Evolutionary conservation across 1,140 invertebrate species (phyloP).

Genomic region (Lepidurus packardi): DNA sequence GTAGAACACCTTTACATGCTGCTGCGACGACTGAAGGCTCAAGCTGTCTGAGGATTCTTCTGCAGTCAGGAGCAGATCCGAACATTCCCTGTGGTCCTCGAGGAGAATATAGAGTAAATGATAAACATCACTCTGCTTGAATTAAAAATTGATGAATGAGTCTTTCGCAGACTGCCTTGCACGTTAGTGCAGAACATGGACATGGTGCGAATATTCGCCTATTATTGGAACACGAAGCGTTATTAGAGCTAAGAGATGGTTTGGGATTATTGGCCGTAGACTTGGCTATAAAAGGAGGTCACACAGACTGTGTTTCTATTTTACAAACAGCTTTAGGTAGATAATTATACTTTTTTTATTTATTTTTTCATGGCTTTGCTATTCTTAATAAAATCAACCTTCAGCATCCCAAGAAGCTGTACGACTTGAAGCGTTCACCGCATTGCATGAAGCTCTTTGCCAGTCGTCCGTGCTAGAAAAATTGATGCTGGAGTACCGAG

Average conservation of each 20-base stretch:
- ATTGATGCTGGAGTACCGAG: constrained; percentile 57
- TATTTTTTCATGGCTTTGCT: constrained; percentile 31
- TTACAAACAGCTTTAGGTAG: constrained; percentile 64
- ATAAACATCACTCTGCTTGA: constrained; percentile 13
- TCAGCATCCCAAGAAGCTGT: constrained; percentile 35
- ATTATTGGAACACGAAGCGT: constrained; percentile 62
- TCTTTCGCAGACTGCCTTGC: constrained; percentile 62
- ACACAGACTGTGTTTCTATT: constrained; percentile 58
- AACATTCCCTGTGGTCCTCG: constrained; percentile 61
- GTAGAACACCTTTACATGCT: constrained; percentile 73
- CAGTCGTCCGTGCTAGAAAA: constrained; percentile 58
- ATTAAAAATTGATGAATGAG: constrained; percentile 25
- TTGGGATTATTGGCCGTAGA: constrained; percentile 64
- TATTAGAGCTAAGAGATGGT: constrained; percentile 57
- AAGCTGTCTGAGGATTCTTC: constrained; percentile 65
- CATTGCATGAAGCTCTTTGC: constrained; percentile 65
- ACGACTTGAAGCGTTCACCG: constrained; percentile 40
- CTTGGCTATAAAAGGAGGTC: constrained; percentile 65
- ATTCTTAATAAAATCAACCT: neutral
- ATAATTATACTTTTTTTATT: constrained; percentile 35
- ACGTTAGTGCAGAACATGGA: constrained; percentile 73
- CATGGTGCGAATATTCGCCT: constrained; percentile 62
- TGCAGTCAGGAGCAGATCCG: constrained; percentile 66
- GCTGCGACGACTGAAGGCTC: constrained; percentile 80
- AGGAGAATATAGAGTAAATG: constrained; percentile 53